Percentiles rank a stretch among this genome's conserved stretches.
Conservation (phyloP, 2,113 vertebrate genomes). For the Cairina moschata region DNA sequence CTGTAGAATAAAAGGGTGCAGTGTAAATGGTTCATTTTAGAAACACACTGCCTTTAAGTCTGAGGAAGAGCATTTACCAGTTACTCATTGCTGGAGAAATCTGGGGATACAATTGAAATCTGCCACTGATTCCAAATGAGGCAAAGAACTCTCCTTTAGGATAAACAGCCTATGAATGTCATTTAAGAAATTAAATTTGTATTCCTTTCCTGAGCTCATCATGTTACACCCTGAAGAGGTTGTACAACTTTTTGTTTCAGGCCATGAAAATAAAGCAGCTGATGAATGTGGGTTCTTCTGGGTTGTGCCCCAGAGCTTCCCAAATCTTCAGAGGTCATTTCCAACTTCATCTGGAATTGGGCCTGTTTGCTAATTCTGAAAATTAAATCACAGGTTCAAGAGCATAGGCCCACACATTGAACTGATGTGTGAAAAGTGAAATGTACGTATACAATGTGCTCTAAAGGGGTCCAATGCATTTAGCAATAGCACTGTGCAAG, state of each 20-base stretch:
- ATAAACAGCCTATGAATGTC: not conserved
- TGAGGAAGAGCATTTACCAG: not conserved
- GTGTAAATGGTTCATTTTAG: not conserved
- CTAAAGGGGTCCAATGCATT: not conserved
- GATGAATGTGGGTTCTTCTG: not conserved
- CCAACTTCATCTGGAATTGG: not conserved
- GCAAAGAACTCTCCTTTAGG: not conserved
- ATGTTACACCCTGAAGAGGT: not conserved
- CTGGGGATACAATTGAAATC: not conserved
- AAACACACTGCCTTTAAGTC: not conserved
- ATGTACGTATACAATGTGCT: not conserved
- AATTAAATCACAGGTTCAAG: not conserved
- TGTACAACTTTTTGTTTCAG: not conserved
- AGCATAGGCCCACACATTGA: not conserved
- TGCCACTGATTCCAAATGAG: not conserved
- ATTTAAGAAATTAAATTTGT: not conserved
- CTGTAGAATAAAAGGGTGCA: constrained; percentile 29
- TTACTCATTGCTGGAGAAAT: not conserved
- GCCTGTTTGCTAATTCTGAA: not conserved
- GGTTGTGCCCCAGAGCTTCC: not conserved
- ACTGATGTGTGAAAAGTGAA: not conserved
- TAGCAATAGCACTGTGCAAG: not conserved
- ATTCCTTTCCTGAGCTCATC: not conserved
- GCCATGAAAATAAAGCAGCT: not conserved
- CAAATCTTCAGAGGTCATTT: not conserved